These are phyloP conservation scores for Pedicia rivosa DNA, from an alignment of 2,888 invertebrate species.

Conservation along the genomic window DNA sequence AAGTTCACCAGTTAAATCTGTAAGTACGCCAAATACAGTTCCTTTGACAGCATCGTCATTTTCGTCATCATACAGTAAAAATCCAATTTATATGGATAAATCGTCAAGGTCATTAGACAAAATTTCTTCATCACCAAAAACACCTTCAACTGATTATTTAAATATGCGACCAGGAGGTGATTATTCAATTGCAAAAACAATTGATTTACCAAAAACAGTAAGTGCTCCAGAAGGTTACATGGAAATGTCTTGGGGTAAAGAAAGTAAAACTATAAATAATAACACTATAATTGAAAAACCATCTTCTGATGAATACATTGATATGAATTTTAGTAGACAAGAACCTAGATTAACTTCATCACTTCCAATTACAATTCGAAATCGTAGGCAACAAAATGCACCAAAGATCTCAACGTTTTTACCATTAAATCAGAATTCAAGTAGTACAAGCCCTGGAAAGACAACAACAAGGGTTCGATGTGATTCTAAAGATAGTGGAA, in stretches of 20 bases:
- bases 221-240: constrained; percentile 44
- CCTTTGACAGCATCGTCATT: not conserved
- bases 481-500: constrained; percentile 29
- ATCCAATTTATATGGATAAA: constrained; percentile 12
- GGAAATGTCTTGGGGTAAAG: constrained; percentile 40
- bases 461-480: constrained; percentile 18
- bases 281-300: constrained; percentile 18
- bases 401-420: not conserved
- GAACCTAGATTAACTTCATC: constrained; percentile 19
- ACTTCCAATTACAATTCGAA: constrained; percentile 43
- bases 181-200: constrained; percentile 15
- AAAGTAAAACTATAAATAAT: constrained; percentile 20
- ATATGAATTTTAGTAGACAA: constrained; percentile 32
- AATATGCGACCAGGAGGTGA: constrained; percentile 18
- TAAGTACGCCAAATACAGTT: constrained; percentile 6
- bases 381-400: not conserved
- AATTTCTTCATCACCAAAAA: constrained; percentile 12
- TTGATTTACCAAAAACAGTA: constrained; percentile 26
- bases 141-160: constrained; percentile 15
- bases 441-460: not conserved
- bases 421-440: constrained; percentile 8
- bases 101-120: constrained; percentile 11
- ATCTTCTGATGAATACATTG: constrained; percentile 34
- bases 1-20: constrained; percentile 15
- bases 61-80: not conserved